phyloP scores from a whole-genome alignment of 2,797 vertebrate species.

The Borostomias antarcticus region DNA sequence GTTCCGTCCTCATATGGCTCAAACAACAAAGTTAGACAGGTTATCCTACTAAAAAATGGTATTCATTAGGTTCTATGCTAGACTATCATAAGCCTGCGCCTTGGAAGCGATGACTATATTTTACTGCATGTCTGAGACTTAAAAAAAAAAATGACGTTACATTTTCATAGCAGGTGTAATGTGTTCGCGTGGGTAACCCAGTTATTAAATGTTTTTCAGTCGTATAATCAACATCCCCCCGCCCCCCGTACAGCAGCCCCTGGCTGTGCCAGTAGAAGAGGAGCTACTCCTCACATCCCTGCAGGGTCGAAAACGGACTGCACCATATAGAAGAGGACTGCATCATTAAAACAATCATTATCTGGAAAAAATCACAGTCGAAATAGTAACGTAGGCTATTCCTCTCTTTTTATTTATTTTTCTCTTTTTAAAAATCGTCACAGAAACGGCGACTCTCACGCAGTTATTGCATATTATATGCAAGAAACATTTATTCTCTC shows the following conservation, averaged over 20 bases:
- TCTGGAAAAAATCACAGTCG: not conserved
- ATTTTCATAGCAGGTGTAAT: no score
- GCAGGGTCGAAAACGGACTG: conserved; percentile 65
- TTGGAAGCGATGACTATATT: no score
- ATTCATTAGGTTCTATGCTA: no score
- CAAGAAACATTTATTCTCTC: not conserved
- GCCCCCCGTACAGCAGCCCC: no score
- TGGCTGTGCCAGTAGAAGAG: no score
- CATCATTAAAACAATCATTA: not conserved
- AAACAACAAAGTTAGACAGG: no score
- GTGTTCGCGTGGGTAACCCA: not conserved
- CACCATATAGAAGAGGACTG: conserved; percentile 51
- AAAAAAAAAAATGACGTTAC: no score
- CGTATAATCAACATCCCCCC: not conserved
- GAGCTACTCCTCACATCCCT: conserved; percentile 41
- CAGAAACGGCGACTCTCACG: not conserved
- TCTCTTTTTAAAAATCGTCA: not conserved
- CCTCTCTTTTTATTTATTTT: not conserved
- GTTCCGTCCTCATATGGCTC: no score
- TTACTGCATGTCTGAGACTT: no score
- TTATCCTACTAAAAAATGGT: no score
- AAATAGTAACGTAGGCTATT: no score
- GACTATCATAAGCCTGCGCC: no score
- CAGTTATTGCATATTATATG: not conserved
- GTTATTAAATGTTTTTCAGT: not conserved